Evolutionary conservation across 2,888 invertebrate genomes (phyloP).

Genomic region (Muschampia plurimacula): DNA sequence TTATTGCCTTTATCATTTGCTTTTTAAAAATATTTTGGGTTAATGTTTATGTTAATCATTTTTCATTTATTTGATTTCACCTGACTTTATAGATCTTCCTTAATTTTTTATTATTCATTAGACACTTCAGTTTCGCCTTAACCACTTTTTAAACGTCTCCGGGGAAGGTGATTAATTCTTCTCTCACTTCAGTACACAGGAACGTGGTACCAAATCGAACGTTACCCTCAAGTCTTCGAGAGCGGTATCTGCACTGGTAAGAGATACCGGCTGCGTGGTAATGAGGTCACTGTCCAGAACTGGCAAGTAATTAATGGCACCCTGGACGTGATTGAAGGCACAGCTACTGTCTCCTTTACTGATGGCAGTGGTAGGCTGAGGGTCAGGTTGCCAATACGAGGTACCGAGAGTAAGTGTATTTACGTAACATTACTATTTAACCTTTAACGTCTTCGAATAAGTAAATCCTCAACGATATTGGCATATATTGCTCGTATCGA

Average conservation of each 20-base stretch:
- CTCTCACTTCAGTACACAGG: conserved; percentile 64
- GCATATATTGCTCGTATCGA: no score
- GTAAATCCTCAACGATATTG: no score
- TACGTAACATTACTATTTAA: no score
- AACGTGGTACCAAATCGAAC: conserved; percentile 72
- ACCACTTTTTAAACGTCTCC: no score
- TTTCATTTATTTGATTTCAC: no score
- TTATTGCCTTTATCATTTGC: no score
- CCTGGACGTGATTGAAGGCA: conserved; percentile 60
- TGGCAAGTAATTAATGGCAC: conserved; percentile 67
- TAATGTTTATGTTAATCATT: no score
- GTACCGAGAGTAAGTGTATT: conserved; percentile 55
- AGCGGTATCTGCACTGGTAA: conserved; percentile 65
- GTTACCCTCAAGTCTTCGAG: conserved; percentile 63
- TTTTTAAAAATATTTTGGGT: no score
- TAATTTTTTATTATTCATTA: no score
- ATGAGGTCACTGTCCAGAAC: conserved; percentile 61
- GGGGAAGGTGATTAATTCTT: background rate
- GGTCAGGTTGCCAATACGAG: conserved; percentile 57
- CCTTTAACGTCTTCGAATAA: no score
- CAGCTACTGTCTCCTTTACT: conserved; percentile 55
- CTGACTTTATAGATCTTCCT: no score
- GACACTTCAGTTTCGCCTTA: no score
- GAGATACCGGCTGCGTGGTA: conserved; percentile 55
- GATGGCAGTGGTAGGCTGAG: conserved; percentile 62